Percentiles rank a stretch among this genome's conserved stretches.
phyloP scores from a whole-genome alignment of 2,113 vertebrate genomes.

The Crotalus tigris region DNA sequence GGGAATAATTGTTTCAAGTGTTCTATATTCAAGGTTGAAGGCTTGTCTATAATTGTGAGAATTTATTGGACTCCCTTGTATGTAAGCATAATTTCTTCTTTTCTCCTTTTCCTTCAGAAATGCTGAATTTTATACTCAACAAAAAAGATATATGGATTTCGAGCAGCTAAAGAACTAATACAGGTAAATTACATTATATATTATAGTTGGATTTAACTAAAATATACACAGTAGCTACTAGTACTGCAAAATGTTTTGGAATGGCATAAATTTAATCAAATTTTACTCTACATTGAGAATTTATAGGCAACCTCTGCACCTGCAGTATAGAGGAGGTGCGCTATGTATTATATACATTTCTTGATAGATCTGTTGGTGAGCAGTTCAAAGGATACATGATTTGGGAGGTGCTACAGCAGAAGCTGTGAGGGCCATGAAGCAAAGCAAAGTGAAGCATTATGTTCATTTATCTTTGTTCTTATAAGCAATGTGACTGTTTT shows the following conservation, averaged over 20 bases:
- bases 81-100: not conserved
- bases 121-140: slow-evolving; percentile 58
- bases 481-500: not conserved
- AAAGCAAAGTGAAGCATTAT: not conserved
- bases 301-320: not conserved
- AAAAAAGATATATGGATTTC: slow-evolving; percentile 63
- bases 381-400: not conserved
- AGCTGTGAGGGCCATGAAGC: not conserved
- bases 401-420: not conserved
- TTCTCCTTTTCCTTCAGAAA: slow-evolving; percentile 60
- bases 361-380: not conserved
- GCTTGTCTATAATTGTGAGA: not conserved
- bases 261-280: not conserved
- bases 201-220: slow-evolving; percentile 24
- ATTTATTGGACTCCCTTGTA: not conserved
- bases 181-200: slow-evolving; percentile 67
- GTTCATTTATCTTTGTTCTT: not conserved
- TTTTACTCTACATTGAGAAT: not conserved
- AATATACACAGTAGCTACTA: not conserved
- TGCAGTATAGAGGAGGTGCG: not conserved
- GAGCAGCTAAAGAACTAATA: slow-evolving; percentile 64
- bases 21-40: not conserved
- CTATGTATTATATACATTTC: not conserved
- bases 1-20: not conserved
- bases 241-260: slow-evolving; percentile 34